These are phyloP conservation scores for Anhinga rufa DNA, from an alignment of 2,113 vertebrate genomes.

Conservation along the genomic window DNA sequence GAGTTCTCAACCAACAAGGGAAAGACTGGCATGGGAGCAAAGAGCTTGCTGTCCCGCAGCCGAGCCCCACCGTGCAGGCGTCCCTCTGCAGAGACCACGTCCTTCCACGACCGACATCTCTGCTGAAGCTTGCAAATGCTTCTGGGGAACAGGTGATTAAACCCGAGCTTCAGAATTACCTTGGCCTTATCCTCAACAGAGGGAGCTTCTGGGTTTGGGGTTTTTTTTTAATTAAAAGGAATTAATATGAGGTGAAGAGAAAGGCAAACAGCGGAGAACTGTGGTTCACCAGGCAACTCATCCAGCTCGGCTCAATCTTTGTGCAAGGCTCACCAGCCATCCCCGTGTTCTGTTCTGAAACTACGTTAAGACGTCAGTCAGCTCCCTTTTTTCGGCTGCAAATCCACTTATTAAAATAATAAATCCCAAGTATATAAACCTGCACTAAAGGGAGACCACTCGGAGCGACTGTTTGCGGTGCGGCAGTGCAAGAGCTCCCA, in stretches of 20 bases:
- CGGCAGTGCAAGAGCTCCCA: too few species aligned
- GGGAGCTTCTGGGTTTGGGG: too few species aligned
- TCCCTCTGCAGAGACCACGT: background rate
- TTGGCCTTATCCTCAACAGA: background rate
- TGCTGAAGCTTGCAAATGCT: background rate
- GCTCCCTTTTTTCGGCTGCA: too few species aligned
- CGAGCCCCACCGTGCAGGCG: background rate
- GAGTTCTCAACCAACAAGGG: background rate
- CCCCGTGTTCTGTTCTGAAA: background rate
- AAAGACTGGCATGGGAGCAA: fast-evolving
- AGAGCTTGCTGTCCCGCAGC: too few species aligned
- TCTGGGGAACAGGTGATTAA: background rate
- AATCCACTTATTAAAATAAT: background rate
- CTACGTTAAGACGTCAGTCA: background rate
- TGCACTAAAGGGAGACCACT: background rate
- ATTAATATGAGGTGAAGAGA: background rate
- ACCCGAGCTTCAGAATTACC: background rate
- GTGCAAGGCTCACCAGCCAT: background rate
- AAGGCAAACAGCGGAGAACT: background rate
- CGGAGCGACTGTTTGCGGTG: background rate
- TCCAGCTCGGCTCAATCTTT: background rate
- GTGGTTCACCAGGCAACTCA: background rate
- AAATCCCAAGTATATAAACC: background rate
- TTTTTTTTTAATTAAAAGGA: background rate
- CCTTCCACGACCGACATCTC: background rate